phyloP scores from a whole-genome alignment of 2,113 vertebrate genomes.

The Dolichallabes microphthalmus region DNA sequence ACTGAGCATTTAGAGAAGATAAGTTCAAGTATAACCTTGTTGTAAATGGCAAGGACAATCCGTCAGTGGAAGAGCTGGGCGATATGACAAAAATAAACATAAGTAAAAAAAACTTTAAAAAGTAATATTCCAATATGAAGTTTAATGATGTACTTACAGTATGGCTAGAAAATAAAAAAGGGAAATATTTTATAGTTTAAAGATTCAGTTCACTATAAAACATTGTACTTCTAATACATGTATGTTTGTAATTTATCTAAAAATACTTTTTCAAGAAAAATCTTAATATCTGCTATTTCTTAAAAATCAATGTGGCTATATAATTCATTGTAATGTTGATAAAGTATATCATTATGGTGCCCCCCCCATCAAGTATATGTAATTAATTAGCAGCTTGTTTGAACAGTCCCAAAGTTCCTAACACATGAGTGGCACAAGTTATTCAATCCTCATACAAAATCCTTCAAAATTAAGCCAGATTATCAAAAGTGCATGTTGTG shows the following conservation, averaged over 20 bases:
- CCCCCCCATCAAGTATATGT: neutral
- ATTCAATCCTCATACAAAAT: neutral
- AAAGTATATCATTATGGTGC: neutral
- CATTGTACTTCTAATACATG: neutral
- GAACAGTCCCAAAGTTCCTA: neutral
- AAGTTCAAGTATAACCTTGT: neutral
- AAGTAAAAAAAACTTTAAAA: too few relatives aligned
- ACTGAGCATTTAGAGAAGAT: neutral
- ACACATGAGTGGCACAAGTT: neutral
- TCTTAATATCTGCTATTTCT: neutral
- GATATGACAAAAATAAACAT: neutral
- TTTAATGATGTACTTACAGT: neutral
- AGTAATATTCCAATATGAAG: neutral
- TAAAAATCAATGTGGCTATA: neutral
- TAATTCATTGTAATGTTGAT: neutral
- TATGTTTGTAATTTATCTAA: neutral
- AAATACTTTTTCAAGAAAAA: neutral
- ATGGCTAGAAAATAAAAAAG: neutral
- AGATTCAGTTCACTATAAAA: neutral
- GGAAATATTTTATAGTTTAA: neutral
- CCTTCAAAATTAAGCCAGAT: neutral
- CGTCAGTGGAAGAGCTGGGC: neutral
- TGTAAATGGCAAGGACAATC: neutral
- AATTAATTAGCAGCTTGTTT: neutral
- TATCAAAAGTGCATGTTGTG: constrained; percentile 9